Percentiles rank a stretch among this genome's conserved stretches.
These are phyloP conservation scores for Nyctereutes procyonoides DNA, from an alignment of 2,113 vertebrate species.

Conservation along the genomic window DNA sequence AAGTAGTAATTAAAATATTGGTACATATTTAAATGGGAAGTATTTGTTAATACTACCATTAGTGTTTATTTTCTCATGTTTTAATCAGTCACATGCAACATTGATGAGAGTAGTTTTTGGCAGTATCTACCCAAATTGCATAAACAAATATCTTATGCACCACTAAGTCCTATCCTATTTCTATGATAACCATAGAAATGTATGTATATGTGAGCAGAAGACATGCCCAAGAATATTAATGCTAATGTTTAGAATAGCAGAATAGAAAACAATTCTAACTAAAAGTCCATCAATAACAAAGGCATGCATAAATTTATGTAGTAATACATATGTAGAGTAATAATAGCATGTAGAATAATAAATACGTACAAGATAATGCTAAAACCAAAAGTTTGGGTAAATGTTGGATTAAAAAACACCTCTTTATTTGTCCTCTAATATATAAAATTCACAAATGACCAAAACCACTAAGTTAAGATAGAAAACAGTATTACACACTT, in stretches of 20 bases:
- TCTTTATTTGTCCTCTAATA: background rate
- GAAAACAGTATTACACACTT: background rate
- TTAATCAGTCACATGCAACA: background rate
- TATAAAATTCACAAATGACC: background rate
- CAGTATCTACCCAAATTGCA: background rate
- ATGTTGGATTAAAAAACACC: background rate
- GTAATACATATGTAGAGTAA: background rate
- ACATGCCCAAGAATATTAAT: background rate
- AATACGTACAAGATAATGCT: background rate
- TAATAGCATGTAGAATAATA: background rate
- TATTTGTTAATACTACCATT: background rate
- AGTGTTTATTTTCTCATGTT: background rate
- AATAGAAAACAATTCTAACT: background rate
- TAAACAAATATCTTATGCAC: background rate
- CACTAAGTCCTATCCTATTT: background rate
- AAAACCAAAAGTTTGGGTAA: background rate
- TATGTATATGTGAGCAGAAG: background rate
- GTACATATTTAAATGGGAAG: background rate
- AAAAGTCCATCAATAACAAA: background rate
- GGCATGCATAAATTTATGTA: background rate
- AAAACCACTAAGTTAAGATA: background rate
- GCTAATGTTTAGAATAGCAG: background rate
- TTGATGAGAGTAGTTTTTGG: background rate
- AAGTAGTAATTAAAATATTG: background rate
- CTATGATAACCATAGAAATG: background rate